A percentile compares a stretch with the other conserved stretches of the same genome.
Conservation (phyloP, 2,113 vertebrate genomes). For the Xiphias gladius region DNA sequence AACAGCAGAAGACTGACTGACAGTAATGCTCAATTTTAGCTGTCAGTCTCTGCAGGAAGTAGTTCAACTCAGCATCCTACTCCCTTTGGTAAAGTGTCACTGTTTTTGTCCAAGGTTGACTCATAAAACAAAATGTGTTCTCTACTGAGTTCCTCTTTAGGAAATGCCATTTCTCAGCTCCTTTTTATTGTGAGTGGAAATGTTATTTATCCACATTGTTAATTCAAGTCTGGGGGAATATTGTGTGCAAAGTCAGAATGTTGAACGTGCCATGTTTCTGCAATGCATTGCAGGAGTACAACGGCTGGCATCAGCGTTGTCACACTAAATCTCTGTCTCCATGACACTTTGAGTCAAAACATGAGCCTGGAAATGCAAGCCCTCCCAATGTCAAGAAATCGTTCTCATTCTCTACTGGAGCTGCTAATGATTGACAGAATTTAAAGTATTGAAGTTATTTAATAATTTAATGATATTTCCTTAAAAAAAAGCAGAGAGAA, state of each 20-base stretch:
- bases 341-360: constrained; percentile 77
- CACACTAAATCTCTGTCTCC: constrained; percentile 76
- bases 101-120: constrained; percentile 33
- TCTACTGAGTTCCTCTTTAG: constrained; percentile 8
- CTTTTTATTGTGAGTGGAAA: constrained; percentile 20
- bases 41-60: constrained; percentile 42
- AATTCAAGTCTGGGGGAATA: constrained; percentile 42
- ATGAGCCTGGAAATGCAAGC: constrained; percentile 61
- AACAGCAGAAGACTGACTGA: constrained; percentile 51
- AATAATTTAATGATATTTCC: constrained; percentile 25
- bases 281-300: constrained; percentile 64
- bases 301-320: constrained; percentile 73
- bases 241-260: constrained; percentile 42
- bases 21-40: constrained; percentile 32
- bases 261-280: constrained; percentile 70
- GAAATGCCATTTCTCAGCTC: constrained; percentile 3
- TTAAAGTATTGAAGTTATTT: constrained; percentile 23
- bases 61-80: constrained; percentile 16
- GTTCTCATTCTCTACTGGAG: constrained; percentile 4
- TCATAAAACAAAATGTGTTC: constrained; percentile 16
- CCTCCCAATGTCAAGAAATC: constrained; percentile 47
- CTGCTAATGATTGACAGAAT: constrained; percentile 34
- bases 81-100: constrained; percentile 24
- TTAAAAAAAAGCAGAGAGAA: constrained; percentile 7
- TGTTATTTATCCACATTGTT: constrained; percentile 30